These are phyloP conservation scores for Drosophila pachea DNA, from an alignment of 1,140 invertebrate species.

Conservation along the genomic window DNA sequence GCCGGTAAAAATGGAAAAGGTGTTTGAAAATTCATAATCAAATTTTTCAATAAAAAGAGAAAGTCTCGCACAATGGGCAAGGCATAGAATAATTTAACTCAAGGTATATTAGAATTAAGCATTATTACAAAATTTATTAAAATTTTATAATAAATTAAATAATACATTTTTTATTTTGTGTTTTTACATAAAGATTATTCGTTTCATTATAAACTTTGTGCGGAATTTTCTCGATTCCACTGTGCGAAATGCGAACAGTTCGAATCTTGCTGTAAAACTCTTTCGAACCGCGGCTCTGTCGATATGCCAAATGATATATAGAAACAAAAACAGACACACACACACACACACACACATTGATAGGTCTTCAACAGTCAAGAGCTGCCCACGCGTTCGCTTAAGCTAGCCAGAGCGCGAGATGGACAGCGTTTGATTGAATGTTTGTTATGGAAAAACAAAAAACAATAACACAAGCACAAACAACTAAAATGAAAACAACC, in stretches of 20 bases:
- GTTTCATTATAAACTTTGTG: constrained; percentile 4
- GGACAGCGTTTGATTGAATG: constrained; percentile 57
- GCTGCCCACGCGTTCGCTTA: constrained; percentile 49
- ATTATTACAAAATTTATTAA: background rate
- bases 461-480: constrained; percentile 5
- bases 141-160: background rate
- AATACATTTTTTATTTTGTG: constrained; percentile 7
- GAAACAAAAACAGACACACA: background rate
- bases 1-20: constrained; percentile 25
- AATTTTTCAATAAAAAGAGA: constrained; percentile 44
- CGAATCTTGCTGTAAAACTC: constrained; percentile 24
- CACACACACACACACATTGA: background rate
- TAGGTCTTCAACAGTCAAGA: constrained; percentile 47
- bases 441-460: constrained; percentile 57
- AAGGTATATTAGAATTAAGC: too few species aligned
- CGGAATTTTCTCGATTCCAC: constrained; percentile 23
- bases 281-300: constrained; percentile 14
- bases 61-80: constrained; percentile 40
- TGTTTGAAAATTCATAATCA: constrained; percentile 28
- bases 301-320: constrained; percentile 1
- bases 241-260: constrained; percentile 27
- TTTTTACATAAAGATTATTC: constrained; percentile 36
- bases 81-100: background rate
- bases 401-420: constrained; percentile 19
- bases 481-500: background rate